These are phyloP conservation scores for Spheniscus humboldti DNA, from an alignment of 2,797 vertebrate species.

Conservation along the genomic window DNA sequence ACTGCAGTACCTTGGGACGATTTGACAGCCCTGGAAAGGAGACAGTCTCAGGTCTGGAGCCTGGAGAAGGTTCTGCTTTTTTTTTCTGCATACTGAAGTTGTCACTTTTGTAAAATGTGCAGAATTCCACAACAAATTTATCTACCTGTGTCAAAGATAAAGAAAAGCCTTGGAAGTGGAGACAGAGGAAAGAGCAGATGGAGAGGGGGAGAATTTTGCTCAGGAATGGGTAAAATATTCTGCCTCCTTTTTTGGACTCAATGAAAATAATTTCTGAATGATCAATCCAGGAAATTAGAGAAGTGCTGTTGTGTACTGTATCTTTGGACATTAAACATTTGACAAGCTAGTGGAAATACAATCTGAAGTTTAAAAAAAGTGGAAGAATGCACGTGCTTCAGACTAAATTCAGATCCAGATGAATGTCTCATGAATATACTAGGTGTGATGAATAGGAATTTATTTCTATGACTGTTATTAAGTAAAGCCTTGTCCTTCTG, in stretches of 20 bases:
- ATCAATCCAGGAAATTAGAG: not conserved
- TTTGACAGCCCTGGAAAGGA: not conserved
- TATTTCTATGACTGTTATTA: not conserved
- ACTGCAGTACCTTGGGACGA: not conserved
- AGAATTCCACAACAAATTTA: not conserved
- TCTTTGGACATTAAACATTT: not conserved
- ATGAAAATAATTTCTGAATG: not conserved
- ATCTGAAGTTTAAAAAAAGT: not conserved
- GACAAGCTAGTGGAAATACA: not conserved
- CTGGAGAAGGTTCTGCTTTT: not conserved
- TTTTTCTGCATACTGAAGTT: not conserved
- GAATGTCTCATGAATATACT: not conserved
- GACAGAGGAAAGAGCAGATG: not conserved
- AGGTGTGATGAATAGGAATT: not conserved
- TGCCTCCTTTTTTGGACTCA: not conserved
- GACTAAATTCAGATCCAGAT: not conserved
- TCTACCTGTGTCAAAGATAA: not conserved
- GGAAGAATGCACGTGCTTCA: not conserved
- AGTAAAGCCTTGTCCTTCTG: not conserved
- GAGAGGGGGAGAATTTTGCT: not conserved
- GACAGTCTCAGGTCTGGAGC: not conserved
- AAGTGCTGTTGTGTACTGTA: not conserved
- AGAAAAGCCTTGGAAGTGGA: not conserved
- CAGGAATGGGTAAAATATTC: not conserved
- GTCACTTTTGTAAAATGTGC: not conserved